Evolutionary conservation across 2,113 vertebrate genomes (phyloP).

Genomic region (Grammomys surdaster): DNA sequence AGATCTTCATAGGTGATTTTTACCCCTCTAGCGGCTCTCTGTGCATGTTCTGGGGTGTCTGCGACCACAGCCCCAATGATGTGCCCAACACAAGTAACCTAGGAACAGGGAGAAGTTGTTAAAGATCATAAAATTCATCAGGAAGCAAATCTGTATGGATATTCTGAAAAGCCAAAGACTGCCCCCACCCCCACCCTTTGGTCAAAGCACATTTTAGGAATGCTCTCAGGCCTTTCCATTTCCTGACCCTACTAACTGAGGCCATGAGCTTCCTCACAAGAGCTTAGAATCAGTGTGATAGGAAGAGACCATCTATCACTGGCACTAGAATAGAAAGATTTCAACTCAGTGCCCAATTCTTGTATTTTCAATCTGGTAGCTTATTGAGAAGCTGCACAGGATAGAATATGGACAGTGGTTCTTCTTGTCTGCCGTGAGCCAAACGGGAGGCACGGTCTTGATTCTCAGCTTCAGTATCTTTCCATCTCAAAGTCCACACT

Average conservation of each 20-base stretch:
- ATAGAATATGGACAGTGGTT: neutral
- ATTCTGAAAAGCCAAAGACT: neutral
- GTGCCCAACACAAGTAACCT: constrained; percentile 98
- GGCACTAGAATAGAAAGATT: neutral
- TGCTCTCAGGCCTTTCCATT: neutral
- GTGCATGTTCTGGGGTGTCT: constrained; percentile 94
- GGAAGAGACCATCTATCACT: neutral
- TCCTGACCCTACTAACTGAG: neutral
- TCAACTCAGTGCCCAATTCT: neutral
- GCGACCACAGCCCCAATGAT: constrained; percentile 95
- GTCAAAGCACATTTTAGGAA: neutral
- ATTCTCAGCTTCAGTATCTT: neutral
- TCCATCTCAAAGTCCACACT: neutral
- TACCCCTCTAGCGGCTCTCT: constrained; percentile 92
- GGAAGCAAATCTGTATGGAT: constrained; percentile 24
- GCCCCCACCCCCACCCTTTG: fast-evolving
- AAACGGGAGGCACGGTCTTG: neutral
- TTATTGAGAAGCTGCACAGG: neutral
- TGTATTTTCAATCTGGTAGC: neutral
- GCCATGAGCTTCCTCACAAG: neutral
- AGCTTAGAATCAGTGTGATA: neutral
- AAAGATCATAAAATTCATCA: neutral
- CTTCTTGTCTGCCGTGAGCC: neutral
- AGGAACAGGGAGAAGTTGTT: constrained; percentile 36
- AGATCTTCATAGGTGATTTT: constrained; percentile 94